phyloP scores from a whole-genome alignment of 1,140 invertebrate species.

The Steinernema feltiae region DNA sequence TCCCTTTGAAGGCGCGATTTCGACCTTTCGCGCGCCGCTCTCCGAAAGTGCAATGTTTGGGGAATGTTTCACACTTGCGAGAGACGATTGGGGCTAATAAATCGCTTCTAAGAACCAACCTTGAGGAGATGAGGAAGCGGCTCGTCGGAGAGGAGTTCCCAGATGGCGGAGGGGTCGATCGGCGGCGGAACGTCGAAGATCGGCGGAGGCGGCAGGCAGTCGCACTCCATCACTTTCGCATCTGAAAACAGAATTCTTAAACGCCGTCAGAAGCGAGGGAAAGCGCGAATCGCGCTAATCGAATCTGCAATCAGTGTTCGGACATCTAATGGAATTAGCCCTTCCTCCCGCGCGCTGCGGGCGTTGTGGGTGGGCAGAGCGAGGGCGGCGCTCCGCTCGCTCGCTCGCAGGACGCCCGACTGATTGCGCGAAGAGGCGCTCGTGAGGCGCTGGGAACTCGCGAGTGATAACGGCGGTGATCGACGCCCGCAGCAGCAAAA shows the following conservation, averaged over 20 bases:
- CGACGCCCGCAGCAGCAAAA: not conserved
- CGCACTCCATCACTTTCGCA: constrained; percentile 19
- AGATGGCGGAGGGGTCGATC: constrained; percentile 27
- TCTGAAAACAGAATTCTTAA: not conserved
- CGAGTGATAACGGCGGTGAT: no score
- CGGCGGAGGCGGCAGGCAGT: constrained; percentile 22
- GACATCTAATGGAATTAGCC: constrained; percentile 14
- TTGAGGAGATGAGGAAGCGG: not conserved
- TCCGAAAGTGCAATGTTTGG: not conserved
- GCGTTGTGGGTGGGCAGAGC: no score
- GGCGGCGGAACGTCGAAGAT: constrained; percentile 28
- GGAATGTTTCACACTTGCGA: not conserved
- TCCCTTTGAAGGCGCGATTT: not conserved
- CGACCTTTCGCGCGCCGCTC: not conserved
- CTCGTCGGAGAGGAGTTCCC: constrained; percentile 24
- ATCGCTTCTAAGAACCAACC: not conserved
- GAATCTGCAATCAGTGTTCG: constrained; percentile 13
- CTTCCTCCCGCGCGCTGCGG: not conserved
- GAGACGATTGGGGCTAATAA: not conserved
- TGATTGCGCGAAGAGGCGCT: not conserved
- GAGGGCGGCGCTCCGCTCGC: not conserved
- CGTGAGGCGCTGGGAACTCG: not conserved
- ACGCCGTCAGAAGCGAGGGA: not conserved
- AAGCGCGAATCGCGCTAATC: not conserved
- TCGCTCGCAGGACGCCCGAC: not conserved